A percentile compares a stretch with the other conserved stretches of the same genome.
These are phyloP conservation scores for Bombus turneri DNA, from an alignment of 1,140 invertebrate species.

Conservation along the genomic window DNA sequence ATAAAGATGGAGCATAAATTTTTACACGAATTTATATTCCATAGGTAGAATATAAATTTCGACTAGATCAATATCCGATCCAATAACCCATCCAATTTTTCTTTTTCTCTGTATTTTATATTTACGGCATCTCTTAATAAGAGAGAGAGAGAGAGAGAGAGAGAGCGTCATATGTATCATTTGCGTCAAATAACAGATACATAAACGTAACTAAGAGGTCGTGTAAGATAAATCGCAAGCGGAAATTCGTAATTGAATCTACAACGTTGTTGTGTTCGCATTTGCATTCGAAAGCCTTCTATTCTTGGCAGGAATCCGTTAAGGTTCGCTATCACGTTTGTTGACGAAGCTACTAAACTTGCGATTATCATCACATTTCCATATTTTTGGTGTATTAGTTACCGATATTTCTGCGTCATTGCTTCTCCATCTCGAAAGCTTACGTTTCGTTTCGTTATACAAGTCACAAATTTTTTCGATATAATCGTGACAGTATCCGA, in stretches of 20 bases:
- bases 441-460: background rate
- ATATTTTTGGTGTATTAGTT: background rate
- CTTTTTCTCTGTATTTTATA: background rate
- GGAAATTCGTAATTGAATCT: conserved; percentile 15
- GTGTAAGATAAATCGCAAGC: conserved; percentile 4
- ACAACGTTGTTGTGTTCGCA: background rate
- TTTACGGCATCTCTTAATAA: background rate
- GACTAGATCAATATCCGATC: background rate
- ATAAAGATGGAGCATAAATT: background rate
- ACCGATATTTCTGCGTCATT: background rate
- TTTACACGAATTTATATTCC: background rate
- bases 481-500: no score
- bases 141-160: background rate
- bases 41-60: background rate
- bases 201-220: background rate
- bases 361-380: background rate
- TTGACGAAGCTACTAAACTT: background rate
- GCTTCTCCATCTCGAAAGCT: background rate
- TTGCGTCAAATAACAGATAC: background rate
- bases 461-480: background rate
- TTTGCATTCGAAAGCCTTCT: background rate
- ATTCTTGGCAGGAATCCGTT: background rate
- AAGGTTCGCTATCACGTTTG: conserved; percentile 1
- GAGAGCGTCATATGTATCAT: background rate
- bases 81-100: background rate